Conservation (phyloP, 2,888 invertebrate genomes). For the Aspidiotus destructor region DNA sequence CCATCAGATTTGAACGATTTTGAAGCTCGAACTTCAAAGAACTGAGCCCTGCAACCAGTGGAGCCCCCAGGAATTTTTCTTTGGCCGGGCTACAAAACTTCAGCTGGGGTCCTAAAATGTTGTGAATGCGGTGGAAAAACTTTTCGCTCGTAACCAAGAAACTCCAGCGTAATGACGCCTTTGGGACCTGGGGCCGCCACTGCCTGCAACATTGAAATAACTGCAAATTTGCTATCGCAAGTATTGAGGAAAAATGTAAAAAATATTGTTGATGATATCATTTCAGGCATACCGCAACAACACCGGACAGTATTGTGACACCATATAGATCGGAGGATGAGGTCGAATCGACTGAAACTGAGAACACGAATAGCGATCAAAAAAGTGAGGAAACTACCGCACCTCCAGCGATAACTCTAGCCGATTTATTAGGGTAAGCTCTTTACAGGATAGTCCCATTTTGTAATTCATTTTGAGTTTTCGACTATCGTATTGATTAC, state of each 20-base stretch:
- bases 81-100: too few relatives aligned
- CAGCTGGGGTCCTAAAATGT: too few relatives aligned
- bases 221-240: too few relatives aligned
- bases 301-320: slow-evolving; percentile 5
- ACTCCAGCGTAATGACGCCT: too few relatives aligned
- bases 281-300: neutral
- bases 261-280: neutral
- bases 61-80: too few relatives aligned
- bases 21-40: too few relatives aligned
- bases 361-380: slow-evolving; percentile 37
- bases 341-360: slow-evolving; percentile 3
- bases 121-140: too few relatives aligned
- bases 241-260: neutral
- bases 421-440: slow-evolving; percentile 62
- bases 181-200: too few relatives aligned
- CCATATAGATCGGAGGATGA: slow-evolving; percentile 8
- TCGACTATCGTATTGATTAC: slow-evolving; percentile 33
- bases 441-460: neutral
- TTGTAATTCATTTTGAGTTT: neutral
- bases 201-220: too few relatives aligned
- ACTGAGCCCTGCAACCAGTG: too few relatives aligned
- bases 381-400: slow-evolving; percentile 11
- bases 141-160: too few relatives aligned
- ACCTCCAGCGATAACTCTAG: slow-evolving; percentile 53
- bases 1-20: too few relatives aligned